Evolutionary conservation across 2,888 invertebrate species (phyloP).

Genomic region (Periphyllus acericola): DNA sequence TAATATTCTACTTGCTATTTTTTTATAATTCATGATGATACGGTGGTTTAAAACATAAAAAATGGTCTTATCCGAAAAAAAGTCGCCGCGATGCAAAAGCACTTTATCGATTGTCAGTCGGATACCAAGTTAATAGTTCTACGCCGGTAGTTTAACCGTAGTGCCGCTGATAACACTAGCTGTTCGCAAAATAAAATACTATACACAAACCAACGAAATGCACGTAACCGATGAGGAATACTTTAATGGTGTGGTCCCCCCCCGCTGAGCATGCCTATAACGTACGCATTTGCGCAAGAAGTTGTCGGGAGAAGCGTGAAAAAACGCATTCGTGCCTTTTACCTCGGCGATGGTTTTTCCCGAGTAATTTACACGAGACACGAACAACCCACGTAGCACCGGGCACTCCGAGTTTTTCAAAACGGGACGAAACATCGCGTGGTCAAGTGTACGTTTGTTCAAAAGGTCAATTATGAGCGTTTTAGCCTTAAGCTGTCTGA

Average conservation of each 20-base stretch:
- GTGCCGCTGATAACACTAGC: too few relatives aligned
- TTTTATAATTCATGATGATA: too few relatives aligned
- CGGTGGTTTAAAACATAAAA: too few relatives aligned
- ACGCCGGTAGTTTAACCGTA: too few relatives aligned
- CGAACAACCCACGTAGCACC: not conserved
- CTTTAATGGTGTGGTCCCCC: not conserved
- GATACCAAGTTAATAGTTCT: too few relatives aligned
- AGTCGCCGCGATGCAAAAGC: too few relatives aligned
- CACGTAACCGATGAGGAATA: not conserved
- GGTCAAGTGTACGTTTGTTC: not conserved
- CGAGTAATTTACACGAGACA: not conserved
- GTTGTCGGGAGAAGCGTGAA: not conserved
- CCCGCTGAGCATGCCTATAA: not conserved
- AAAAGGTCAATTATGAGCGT: constrained; percentile 10
- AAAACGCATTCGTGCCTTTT: not conserved
- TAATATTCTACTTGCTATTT: too few relatives aligned
- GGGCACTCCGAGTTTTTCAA: not conserved
- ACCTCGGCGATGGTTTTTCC: not conserved
- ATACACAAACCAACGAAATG: too few relatives aligned
- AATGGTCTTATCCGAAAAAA: too few relatives aligned
- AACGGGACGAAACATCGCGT: not conserved
- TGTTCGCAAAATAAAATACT: too few relatives aligned
- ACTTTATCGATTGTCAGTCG: too few relatives aligned
- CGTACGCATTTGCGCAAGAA: not conserved
- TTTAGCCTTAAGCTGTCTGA: not conserved